Percentiles rank a stretch among this genome's conserved stretches.
Evolutionary conservation across 2,797 vertebrate genomes (phyloP).

Genomic region (Pempheris klunzingeri): DNA sequence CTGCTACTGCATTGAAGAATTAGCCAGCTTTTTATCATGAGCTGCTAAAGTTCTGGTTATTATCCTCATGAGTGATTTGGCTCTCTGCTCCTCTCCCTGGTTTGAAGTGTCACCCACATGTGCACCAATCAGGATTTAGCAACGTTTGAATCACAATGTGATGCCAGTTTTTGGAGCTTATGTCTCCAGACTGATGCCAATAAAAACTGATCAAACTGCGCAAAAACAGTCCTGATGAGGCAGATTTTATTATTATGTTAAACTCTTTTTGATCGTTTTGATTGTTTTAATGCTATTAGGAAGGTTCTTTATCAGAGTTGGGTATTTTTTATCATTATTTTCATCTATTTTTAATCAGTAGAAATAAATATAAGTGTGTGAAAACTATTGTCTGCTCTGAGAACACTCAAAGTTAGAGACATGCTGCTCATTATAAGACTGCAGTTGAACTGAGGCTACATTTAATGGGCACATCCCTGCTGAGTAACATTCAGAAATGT

Average conservation of each 20-base stretch:
- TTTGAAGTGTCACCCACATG: background rate
- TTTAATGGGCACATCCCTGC: slow-evolving; percentile 36
- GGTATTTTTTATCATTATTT: background rate
- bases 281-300: background rate
- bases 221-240: background rate
- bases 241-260: background rate
- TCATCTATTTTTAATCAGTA: too few relatives aligned
- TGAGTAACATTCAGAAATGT: slow-evolving; percentile 21
- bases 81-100: background rate
- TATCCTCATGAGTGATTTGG: background rate
- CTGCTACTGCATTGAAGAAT: too few relatives aligned
- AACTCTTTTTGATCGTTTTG: background rate
- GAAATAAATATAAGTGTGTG: background rate
- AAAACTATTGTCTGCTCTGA: background rate
- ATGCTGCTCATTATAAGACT: background rate
- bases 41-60: background rate
- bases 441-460: slow-evolving; percentile 1
- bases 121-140: background rate
- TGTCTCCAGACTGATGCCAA: background rate
- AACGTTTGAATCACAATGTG: background rate
- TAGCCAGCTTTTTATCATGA: too few relatives aligned
- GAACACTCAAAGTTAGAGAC: background rate
- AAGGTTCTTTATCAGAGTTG: too few relatives aligned
- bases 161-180: background rate
- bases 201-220: background rate